Conservation (phyloP, 2,113 vertebrate genomes). For the Platycercus adscitus region DNA sequence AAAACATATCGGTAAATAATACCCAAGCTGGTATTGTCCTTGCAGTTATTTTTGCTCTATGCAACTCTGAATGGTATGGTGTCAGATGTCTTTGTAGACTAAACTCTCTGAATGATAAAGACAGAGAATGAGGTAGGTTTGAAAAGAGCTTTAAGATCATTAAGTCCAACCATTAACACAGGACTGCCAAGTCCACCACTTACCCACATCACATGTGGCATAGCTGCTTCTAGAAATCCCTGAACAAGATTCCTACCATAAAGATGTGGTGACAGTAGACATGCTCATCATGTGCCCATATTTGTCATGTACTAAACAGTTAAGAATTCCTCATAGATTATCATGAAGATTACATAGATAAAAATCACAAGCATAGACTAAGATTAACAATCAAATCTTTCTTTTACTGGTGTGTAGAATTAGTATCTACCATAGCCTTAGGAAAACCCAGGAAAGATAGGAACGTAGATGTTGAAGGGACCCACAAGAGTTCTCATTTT, state of each 20-base stretch:
- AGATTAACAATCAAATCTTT: background rate
- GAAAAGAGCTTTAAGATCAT: background rate
- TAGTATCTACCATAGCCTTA: background rate
- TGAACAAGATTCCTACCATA: rapidly evolving
- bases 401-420: background rate
- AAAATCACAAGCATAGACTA: background rate
- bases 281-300: background rate
- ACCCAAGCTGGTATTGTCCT: background rate
- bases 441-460: background rate
- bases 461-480: background rate
- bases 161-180: background rate
- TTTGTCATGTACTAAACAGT: background rate
- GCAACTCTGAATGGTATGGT: background rate
- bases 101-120: background rate
- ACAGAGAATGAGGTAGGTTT: background rate
- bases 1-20: background rate
- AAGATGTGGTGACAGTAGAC: background rate
- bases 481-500: background rate
- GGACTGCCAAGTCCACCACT: background rate
- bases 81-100: background rate
- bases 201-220: background rate
- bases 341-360: background rate
- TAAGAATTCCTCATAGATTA: background rate
- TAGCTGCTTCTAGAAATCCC: background rate
- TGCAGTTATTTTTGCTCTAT: background rate